Conservation (phyloP, 1,140 invertebrate genomes). For the Geopemphigus sp. region DNA sequence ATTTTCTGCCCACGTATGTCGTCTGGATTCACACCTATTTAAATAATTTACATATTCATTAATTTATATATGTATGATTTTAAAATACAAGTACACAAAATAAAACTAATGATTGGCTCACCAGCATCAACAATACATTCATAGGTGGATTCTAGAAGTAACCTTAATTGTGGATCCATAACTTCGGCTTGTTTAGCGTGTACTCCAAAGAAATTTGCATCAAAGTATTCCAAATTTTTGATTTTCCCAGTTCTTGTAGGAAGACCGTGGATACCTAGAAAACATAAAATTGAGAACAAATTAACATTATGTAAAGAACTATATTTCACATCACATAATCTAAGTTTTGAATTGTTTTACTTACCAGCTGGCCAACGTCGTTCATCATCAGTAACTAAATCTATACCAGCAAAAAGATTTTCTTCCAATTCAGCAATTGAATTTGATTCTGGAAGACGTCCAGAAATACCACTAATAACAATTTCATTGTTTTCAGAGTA, state of each 20-base stretch:
- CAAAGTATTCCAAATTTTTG: conserved; percentile 83
- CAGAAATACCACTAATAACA: conserved; percentile 85
- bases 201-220: conserved; percentile 91
- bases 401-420: conserved; percentile 78
- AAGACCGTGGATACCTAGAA: conserved; percentile 68
- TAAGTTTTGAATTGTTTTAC: not conserved
- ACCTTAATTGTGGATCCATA: conserved; percentile 93
- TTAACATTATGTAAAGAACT: not conserved
- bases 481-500: conserved; percentile 61
- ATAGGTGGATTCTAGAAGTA: conserved; percentile 87
- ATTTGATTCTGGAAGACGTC: conserved; percentile 82
- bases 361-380: conserved; percentile 72
- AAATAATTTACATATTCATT: no score
- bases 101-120: conserved; percentile 31
- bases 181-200: conserved; percentile 88
- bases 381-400: conserved; percentile 85
- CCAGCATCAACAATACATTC: conserved; percentile 94
- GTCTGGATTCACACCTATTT: conserved; percentile 71
- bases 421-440: conserved; percentile 86
- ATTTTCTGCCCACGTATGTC: conserved; percentile 79
- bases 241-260: conserved; percentile 85
- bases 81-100: not conserved
- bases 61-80: not conserved
- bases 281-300: not conserved
- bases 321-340: not conserved